Percentiles rank a stretch among this genome's conserved stretches.
phyloP scores from a whole-genome alignment of 2,113 vertebrate species.

The Oryzias melastigma region DNA sequence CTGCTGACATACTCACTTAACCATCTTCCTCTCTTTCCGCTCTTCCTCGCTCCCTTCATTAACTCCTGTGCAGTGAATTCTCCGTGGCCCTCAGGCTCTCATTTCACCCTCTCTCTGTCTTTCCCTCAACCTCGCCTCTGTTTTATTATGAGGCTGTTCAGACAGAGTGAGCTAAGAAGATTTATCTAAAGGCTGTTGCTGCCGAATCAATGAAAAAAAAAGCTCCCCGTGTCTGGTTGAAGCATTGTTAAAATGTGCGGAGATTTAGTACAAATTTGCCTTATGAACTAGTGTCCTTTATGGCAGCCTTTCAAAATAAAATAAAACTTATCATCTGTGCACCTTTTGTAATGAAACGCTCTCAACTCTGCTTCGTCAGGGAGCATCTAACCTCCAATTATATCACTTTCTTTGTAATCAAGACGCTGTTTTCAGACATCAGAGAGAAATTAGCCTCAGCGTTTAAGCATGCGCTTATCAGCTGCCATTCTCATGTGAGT shows the following conservation, averaged over 20 bases:
- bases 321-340: slow-evolving; percentile 50
- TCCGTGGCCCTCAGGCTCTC: slow-evolving; percentile 64
- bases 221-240: slow-evolving; percentile 65
- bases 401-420: slow-evolving; percentile 49
- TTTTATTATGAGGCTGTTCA: slow-evolving; percentile 72
- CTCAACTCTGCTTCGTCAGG: slow-evolving; percentile 24
- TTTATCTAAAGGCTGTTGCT: slow-evolving; percentile 72
- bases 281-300: slow-evolving; percentile 74
- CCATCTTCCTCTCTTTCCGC: slow-evolving; percentile 57
- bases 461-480: slow-evolving; percentile 48
- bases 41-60: slow-evolving; percentile 72
- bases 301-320: slow-evolving; percentile 49
- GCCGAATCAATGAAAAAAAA: slow-evolving; percentile 67
- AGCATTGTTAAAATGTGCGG: slow-evolving; percentile 67
- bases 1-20: slow-evolving; percentile 70
- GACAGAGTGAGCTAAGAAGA: slow-evolving; percentile 64
- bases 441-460: slow-evolving; percentile 36
- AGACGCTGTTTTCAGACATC: slow-evolving; percentile 50
- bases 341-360: slow-evolving; percentile 60
- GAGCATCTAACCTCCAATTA: slow-evolving; percentile 50
- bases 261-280: slow-evolving; percentile 76
- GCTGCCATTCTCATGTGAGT: slow-evolving; percentile 35
- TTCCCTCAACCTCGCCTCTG: slow-evolving; percentile 47
- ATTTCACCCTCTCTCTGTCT: slow-evolving; percentile 46
- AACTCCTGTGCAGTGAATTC: slow-evolving; percentile 69